Base-by-base conservation (phyloP, 2,888 invertebrate species). In the Acleris holmiana region DNA sequence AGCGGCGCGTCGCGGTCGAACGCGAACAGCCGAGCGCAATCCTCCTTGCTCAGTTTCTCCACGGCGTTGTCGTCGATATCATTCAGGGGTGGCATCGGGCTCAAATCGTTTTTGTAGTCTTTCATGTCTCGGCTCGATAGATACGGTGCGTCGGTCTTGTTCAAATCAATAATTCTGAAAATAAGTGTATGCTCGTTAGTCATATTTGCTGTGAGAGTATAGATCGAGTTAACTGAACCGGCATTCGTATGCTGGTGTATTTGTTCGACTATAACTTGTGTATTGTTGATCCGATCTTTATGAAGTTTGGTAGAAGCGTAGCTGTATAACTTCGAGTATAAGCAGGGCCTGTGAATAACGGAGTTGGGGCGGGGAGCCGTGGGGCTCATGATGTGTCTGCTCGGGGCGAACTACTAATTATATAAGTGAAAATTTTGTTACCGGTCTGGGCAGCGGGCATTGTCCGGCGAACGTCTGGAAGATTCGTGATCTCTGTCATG, bases 1-100 rank as follows among this genome's bases (percentile, higher is more conserved):
- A 91, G 82, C 0, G 92, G 92, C 3, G 92, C 91, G 73, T 93
- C 93, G 75, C 94, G 94, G 72, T 94, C 94, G 76, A 94, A 94
- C 77, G 94, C 94, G 76, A 94, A 93, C 46, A 93, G 81, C 54
- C 91, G 81, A 51, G 93, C 86, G 78, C 93, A 93, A 69, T 92
- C 93, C 50, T 91, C 93, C 71, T 89, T 88, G 75, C 83, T 85
- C 23, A 93, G 77, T 65, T 92, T 88, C 73, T 92, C 91, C 58
- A 91, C 91, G 17, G 89, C 83, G 71, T 91, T 86, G 70, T 89
- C 89, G 70, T 86, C 87, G 54, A 88, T 75, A 25, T 88, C 85
- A 67, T 73, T 77, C 67, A 75, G 78, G 67, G 74, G 70, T 63
- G 79, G 79, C 62, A 80, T 77, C 61, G 83, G 81, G 77, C 78